Conservation (phyloP, 2,113 vertebrate genomes). For the Pipra filicauda region DNA sequence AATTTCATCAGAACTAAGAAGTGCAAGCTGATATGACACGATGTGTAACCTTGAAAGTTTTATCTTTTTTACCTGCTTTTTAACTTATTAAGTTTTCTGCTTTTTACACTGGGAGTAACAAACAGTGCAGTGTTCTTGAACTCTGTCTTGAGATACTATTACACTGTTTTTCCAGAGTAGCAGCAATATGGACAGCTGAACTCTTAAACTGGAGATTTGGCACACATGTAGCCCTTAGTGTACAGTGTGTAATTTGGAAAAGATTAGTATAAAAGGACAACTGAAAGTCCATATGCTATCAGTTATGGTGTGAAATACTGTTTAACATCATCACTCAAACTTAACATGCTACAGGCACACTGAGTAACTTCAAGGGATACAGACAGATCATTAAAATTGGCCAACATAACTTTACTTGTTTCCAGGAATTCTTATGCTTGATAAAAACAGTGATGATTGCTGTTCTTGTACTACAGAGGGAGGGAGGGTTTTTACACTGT, state of each 20-base stretch:
- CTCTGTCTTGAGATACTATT: not conserved
- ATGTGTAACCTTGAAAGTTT: not conserved
- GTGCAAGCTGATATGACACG: not conserved
- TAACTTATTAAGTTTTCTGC: not conserved
- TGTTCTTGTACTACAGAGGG: not conserved
- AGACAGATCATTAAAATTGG: not conserved
- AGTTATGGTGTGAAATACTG: conserved; percentile 40
- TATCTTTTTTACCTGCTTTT: not conserved
- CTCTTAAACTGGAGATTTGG: conserved; percentile 36
- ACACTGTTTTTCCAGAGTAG: conserved; percentile 39
- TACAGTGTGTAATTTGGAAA: conserved; percentile 49
- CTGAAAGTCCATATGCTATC: conserved; percentile 21
- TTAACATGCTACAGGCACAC: not conserved
- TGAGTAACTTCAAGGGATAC: not conserved
- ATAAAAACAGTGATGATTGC: not conserved
- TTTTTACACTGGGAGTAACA: not conserved
- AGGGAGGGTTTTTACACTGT: not conserved
- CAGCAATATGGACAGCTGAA: conserved; percentile 12
- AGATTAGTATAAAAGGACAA: conserved; percentile 22
- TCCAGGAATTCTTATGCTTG: not conserved
- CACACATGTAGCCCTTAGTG: not conserved
- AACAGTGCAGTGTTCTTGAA: not conserved
- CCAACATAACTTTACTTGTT: not conserved
- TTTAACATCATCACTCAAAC: conserved; percentile 38
- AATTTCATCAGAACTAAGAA: not conserved